Evolutionary conservation across 2,888 invertebrate genomes (phyloP).

Genomic region (Sphaerophoria taeniata): DNA sequence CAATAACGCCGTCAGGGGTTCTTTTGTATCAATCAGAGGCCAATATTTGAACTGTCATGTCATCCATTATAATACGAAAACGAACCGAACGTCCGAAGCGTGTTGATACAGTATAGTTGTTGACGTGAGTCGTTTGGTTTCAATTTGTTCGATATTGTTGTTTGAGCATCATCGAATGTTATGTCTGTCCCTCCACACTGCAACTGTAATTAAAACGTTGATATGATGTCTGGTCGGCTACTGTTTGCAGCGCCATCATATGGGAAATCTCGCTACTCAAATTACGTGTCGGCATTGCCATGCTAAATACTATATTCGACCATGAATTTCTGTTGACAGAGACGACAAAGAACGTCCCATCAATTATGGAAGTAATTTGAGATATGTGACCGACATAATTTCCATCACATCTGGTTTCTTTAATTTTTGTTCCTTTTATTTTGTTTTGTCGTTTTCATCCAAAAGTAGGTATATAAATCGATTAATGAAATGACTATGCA

Average conservation of each 20-base stretch:
- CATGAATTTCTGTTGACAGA: slow-evolving; percentile 14
- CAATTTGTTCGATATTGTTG: slow-evolving; percentile 43
- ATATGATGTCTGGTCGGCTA: background rate
- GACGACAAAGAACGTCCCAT: background rate
- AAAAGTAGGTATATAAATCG: slow-evolving; percentile 45
- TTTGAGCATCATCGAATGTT: background rate
- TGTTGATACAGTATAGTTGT: slow-evolving; percentile 16
- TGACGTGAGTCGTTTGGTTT: slow-evolving; percentile 10
- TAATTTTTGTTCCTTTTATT: background rate
- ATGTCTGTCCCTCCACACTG: background rate
- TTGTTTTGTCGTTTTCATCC: background rate
- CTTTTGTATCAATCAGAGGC: slow-evolving; percentile 41
- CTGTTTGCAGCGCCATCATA: background rate
- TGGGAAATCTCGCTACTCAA: background rate
- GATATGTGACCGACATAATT: slow-evolving; percentile 36
- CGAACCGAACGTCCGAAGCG: background rate
- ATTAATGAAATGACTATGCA: slow-evolving; percentile 33
- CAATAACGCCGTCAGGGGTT: slow-evolving; percentile 47
- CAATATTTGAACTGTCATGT: slow-evolving; percentile 29
- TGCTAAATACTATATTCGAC: slow-evolving; percentile 18
- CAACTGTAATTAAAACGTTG: slow-evolving; percentile 19
- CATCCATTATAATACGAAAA: slow-evolving; percentile 22
- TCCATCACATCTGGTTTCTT: slow-evolving; percentile 12
- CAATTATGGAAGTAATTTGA: slow-evolving; percentile 42
- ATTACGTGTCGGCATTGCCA: slow-evolving; percentile 18